Conservation (phyloP, 2,113 vertebrate genomes). For the Mormoops blainvillei region DNA sequence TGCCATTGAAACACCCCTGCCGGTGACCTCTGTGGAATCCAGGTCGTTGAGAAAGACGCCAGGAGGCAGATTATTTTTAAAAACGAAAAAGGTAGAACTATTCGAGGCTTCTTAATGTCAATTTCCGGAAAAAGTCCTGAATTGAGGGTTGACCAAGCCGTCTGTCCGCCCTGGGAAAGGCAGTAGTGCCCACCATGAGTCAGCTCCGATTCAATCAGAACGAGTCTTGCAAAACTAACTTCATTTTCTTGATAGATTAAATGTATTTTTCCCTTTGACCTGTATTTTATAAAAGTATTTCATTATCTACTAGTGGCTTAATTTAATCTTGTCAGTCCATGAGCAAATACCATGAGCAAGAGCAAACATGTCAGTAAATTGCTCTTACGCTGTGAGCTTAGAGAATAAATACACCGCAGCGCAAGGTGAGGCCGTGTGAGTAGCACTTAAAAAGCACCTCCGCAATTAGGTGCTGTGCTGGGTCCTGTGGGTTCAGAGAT, state of each 20-base stretch:
- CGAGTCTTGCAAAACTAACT: slow-evolving; percentile 35
- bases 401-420: not conserved
- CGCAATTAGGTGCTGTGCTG: not conserved
- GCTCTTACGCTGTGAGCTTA: not conserved
- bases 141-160: slow-evolving; percentile 12
- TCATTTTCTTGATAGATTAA: slow-evolving; percentile 42
- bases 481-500: not conserved
- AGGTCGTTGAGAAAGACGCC: not conserved
- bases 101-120: slow-evolving; percentile 9
- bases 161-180: slow-evolving; percentile 28
- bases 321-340: slow-evolving; percentile 31
- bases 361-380: not conserved
- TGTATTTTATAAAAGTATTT: slow-evolving; percentile 44
- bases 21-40: not conserved
- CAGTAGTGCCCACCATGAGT: slow-evolving; percentile 4
- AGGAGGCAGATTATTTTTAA: not conserved
- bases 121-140: slow-evolving; percentile 19
- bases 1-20: not conserved
- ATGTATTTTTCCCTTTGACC: slow-evolving; percentile 37
- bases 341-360: not conserved
- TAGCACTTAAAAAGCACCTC: not conserved
- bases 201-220: not conserved
- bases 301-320: slow-evolving; percentile 31
- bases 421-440: not conserved
- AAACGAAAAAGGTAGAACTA: slow-evolving; percentile 3